Conservation (phyloP, 2,797 vertebrate genomes). For the Pristis pectinata region DNA sequence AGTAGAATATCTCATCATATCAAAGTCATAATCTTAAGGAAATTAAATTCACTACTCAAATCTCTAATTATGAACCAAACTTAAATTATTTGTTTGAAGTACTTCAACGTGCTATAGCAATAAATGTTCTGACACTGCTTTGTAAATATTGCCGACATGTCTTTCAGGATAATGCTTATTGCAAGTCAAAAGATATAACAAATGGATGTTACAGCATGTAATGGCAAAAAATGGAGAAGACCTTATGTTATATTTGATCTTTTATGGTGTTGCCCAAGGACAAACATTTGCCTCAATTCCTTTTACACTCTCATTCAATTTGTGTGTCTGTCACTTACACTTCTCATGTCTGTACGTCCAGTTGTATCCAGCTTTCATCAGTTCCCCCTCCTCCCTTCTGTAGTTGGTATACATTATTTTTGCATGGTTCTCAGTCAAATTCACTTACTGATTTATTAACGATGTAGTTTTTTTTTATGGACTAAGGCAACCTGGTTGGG, state of each 20-base stretch:
- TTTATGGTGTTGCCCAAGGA: not conserved
- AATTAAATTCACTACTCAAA: not conserved
- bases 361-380: not conserved
- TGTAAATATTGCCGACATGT: not conserved
- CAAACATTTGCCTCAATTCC: not conserved
- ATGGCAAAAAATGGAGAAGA: not conserved
- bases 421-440: not conserved
- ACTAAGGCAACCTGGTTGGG: not conserved
- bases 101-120: not conserved
- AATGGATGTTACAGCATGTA: conserved; percentile 17
- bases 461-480: not conserved
- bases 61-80: not conserved
- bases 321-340: not conserved
- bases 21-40: not conserved
- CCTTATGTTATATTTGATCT: not conserved
- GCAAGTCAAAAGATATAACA: not conserved
- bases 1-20: not conserved
- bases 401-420: not conserved
- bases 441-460: not conserved
- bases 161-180: not conserved
- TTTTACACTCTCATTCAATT: not conserved
- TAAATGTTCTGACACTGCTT: not conserved
- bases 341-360: not conserved
- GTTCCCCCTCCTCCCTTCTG: not conserved
- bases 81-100: not conserved